phyloP scores from a whole-genome alignment of 2,888 invertebrate species.

The Diabrotica balteata region DNA sequence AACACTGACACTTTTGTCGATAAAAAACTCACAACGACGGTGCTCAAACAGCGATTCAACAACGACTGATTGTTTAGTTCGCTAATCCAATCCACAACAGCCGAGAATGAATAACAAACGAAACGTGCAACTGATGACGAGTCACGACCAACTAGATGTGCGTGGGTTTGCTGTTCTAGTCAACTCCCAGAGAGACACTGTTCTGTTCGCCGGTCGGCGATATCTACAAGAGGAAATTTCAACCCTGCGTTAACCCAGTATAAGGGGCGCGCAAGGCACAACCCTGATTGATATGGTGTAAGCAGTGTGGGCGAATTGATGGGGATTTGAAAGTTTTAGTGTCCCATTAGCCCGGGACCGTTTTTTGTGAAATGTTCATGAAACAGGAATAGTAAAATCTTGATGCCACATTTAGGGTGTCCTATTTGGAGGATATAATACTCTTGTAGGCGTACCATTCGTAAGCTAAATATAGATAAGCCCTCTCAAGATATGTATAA shows the following conservation, averaged over 20 bases:
- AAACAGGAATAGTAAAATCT: no score
- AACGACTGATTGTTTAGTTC: conserved; percentile 14
- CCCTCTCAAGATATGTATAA: no score
- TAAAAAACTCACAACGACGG: not conserved
- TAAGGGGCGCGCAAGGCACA: conserved; percentile 39
- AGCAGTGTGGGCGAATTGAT: conserved; percentile 24
- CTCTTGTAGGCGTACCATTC: no score
- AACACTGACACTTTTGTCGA: not conserved
- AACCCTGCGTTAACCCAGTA: conserved; percentile 33
- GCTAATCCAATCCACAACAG: not conserved
- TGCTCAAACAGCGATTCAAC: conserved; percentile 3
- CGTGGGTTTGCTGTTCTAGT: not conserved
- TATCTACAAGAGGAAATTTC: conserved; percentile 25
- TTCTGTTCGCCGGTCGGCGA: conserved; percentile 26
- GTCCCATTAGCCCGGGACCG: not conserved
- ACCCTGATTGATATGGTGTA: conserved; percentile 40
- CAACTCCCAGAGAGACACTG: conserved; percentile 31
- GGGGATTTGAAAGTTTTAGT: conserved; percentile 20
- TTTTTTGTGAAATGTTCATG: no score
- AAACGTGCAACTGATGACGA: conserved; percentile 10
- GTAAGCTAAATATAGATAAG: no score
- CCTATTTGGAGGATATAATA: no score
- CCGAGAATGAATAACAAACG: conserved; percentile 20
- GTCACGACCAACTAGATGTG: conserved; percentile 4
- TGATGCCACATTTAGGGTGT: no score